These are phyloP conservation scores for Onychomys torridus DNA, from an alignment of 2,797 vertebrate species.

Conservation along the genomic window DNA sequence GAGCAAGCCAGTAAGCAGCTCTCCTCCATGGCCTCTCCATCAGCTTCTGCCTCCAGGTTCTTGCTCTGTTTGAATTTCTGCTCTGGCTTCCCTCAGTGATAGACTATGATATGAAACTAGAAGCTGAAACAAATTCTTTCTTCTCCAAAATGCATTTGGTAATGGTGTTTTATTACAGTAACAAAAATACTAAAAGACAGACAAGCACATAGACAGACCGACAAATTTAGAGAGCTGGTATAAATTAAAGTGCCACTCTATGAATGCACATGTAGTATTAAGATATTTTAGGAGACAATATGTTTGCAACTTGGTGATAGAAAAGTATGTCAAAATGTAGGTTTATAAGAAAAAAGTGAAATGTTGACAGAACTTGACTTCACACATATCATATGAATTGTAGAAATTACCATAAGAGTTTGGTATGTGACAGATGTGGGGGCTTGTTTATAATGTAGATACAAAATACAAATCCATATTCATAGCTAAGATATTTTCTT, in stretches of 20 bases:
- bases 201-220: background rate
- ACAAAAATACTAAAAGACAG: background rate
- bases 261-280: background rate
- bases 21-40: background rate
- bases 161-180: background rate
- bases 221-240: background rate
- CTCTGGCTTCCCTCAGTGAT: background rate
- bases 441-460: slow-evolving; percentile 10
- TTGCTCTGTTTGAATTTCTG: background rate
- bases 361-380: slow-evolving; percentile 51
- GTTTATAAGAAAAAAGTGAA: slow-evolving; percentile 29
- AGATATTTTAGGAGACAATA: slow-evolving; percentile 14
- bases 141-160: background rate
- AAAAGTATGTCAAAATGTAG: slow-evolving; percentile 46
- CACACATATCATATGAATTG: slow-evolving; percentile 39
- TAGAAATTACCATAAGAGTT: slow-evolving; percentile 47
- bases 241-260: background rate
- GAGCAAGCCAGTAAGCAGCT: background rate
- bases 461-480: slow-evolving; percentile 56
- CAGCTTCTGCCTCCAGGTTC: background rate
- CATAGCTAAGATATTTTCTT: background rate
- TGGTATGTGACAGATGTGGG: slow-evolving; percentile 49
- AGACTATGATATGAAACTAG: background rate
- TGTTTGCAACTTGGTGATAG: slow-evolving; percentile 14
- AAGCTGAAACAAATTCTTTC: background rate